Evolutionary conservation across 2,113 vertebrate genomes (phyloP).

Genomic region (Clarias batrachus): DNA sequence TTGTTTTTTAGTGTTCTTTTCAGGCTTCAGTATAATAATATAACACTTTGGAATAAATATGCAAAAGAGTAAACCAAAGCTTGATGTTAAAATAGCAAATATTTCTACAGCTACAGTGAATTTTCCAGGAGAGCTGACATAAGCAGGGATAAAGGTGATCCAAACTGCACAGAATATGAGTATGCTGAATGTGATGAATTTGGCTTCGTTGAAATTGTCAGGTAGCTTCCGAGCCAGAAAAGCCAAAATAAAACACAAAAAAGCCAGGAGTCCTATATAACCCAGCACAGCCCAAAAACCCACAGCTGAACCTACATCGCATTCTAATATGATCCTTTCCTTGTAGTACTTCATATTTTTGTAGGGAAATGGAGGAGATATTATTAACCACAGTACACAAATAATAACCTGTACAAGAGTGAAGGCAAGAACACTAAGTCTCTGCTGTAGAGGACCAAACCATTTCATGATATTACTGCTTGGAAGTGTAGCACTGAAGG

Average conservation of each 20-base stretch:
- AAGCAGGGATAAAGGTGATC: slow-evolving; percentile 67
- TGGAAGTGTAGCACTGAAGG: slow-evolving; percentile 46
- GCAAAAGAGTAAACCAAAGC: slow-evolving; percentile 45
- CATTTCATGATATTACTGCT: slow-evolving; percentile 42
- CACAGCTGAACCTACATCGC: slow-evolving; percentile 14
- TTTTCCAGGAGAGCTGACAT: slow-evolving; percentile 70
- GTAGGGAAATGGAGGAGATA: slow-evolving; percentile 36
- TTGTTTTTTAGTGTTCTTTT: slow-evolving; percentile 40
- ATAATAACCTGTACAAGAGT: slow-evolving; percentile 40
- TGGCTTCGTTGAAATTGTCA: slow-evolving; percentile 19
- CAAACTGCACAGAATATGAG: slow-evolving; percentile 44
- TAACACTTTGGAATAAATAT: slow-evolving; percentile 52
- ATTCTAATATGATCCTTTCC: slow-evolving; percentile 6
- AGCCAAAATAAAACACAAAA: slow-evolving; percentile 6
- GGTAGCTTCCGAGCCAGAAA: slow-evolving; percentile 17
- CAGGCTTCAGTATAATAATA: slow-evolving; percentile 44
- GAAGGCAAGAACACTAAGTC: slow-evolving; percentile 25
- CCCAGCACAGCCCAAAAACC: slow-evolving; percentile 12
- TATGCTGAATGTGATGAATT: slow-evolving; percentile 14
- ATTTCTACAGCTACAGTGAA: slow-evolving; percentile 70
- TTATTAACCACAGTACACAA: slow-evolving; percentile 33
- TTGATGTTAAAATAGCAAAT: slow-evolving; percentile 59
- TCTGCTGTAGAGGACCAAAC: slow-evolving; percentile 47
- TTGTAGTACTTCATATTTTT: slow-evolving; percentile 32
- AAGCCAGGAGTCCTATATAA: not conserved